These are phyloP conservation scores for Diloba caeruleocephala DNA, from an alignment of 2,888 invertebrate species.

Conservation along the genomic window DNA sequence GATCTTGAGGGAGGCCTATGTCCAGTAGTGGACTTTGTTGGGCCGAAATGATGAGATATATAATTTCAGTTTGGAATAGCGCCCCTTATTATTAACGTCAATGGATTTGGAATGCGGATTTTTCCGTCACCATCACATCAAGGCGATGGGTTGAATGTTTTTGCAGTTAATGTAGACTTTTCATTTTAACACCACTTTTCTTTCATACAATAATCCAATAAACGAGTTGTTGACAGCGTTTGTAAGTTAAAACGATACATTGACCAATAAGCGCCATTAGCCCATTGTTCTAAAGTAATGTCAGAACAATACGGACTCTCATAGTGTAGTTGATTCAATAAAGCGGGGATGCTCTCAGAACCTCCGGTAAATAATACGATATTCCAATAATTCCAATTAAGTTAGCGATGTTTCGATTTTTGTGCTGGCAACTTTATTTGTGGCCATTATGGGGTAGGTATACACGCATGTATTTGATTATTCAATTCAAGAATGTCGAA, in stretches of 20 bases:
- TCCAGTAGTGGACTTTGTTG: too few relatives aligned
- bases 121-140: too few relatives aligned
- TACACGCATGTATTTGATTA: too few relatives aligned
- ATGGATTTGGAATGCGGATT: too few relatives aligned
- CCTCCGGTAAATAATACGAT: constrained; percentile 35
- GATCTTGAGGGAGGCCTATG: too few relatives aligned
- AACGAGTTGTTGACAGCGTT: constrained; percentile 1
- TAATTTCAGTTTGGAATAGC: too few relatives aligned
- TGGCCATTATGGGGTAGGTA: constrained; percentile 32
- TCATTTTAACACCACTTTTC: not conserved
- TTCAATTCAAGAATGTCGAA: too few relatives aligned
- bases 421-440: constrained; percentile 22
- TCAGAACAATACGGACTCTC: constrained; percentile 24
- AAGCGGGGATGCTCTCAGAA: constrained; percentile 20
- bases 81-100: too few relatives aligned
- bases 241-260: constrained; percentile 24
- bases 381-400: constrained; percentile 39
- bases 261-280: constrained; percentile 24
- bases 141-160: too few relatives aligned
- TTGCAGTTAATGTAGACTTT: not conserved
- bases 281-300: constrained; percentile 35
- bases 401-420: constrained; percentile 34
- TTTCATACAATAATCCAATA: not conserved
- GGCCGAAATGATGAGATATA: too few relatives aligned
- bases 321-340: constrained; percentile 30